Conservation (phyloP, 2,113 vertebrate genomes). For the Paradoxurus hermaphroditus region DNA sequence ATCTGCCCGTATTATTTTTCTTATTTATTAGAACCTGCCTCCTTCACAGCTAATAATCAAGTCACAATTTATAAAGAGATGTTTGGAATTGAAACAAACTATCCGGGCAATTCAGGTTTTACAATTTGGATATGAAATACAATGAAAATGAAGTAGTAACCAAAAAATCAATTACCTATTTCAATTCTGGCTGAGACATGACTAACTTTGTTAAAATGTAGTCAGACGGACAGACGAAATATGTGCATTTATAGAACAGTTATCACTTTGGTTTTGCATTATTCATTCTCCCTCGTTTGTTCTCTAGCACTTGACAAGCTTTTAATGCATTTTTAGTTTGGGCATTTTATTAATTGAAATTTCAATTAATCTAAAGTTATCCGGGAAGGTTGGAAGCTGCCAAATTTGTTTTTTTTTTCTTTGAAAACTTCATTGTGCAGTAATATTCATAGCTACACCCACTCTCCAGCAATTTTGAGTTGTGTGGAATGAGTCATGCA, state of each 20-base stretch:
- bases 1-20: neutral
- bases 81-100: neutral
- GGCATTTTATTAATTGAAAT: constrained; percentile 64
- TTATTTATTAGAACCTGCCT: neutral
- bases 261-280: constrained; percentile 18
- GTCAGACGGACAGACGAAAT: neutral
- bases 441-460: constrained; percentile 79
- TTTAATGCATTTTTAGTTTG: constrained; percentile 45
- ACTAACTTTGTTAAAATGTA: neutral
- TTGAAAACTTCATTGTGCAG: constrained; percentile 76
- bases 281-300: constrained; percentile 26
- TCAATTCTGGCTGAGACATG: neutral
- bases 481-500: constrained; percentile 76
- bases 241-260: neutral
- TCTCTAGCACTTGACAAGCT: neutral
- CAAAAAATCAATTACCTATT: neutral
- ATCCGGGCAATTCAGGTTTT: neutral
- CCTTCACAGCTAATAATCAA: neutral
- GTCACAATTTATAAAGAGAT: neutral
- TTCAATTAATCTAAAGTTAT: constrained; percentile 61
- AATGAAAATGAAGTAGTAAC: neutral
- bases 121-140: neutral
- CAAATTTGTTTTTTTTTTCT: constrained; percentile 67
- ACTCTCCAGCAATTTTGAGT: constrained; percentile 78
- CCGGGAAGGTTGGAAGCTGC: constrained; percentile 48